Evolutionary conservation across 2,888 invertebrate species (phyloP).

Genomic region (Athalia cordata): DNA sequence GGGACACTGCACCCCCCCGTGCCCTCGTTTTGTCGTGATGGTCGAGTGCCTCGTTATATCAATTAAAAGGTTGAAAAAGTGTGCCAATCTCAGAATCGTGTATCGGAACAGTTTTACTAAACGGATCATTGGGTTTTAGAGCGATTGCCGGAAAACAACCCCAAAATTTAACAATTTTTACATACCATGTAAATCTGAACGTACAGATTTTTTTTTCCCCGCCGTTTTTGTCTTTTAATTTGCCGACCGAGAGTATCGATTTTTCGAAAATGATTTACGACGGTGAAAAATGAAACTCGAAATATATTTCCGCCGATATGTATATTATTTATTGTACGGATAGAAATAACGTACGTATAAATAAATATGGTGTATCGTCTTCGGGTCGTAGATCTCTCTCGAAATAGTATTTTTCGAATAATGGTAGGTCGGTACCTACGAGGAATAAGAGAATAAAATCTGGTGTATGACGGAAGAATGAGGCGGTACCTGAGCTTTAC

Average conservation of each 20-base stretch:
- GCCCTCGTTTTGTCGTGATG: not conserved
- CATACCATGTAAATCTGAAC: too few species aligned
- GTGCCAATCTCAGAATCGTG: conserved; percentile 26
- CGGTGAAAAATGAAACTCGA: too few species aligned
- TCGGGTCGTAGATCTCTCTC: conserved; percentile 22
- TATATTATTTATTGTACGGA: too few species aligned
- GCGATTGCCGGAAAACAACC: conserved; percentile 5
- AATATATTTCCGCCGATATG: too few species aligned
- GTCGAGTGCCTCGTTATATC: conserved; percentile 29
- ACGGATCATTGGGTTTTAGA: conserved; percentile 19
- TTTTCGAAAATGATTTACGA: too few species aligned
- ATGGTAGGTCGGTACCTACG: not conserved
- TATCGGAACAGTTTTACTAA: conserved; percentile 25
- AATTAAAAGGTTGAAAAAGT: conserved; percentile 33
- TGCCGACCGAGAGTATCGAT: too few species aligned
- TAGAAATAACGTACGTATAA: too few species aligned
- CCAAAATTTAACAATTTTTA: conserved; percentile 1
- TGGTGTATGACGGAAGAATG: not conserved
- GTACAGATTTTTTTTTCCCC: too few species aligned
- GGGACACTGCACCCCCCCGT: not conserved
- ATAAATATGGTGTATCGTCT: not conserved
- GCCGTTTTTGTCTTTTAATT: too few species aligned
- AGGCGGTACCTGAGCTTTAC: conserved; percentile 11
- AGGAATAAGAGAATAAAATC: conserved; percentile 7
- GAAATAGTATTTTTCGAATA: conserved; percentile 32